Conservation (phyloP, 2,888 invertebrate genomes). For the Himalopsyche japonica region DNA sequence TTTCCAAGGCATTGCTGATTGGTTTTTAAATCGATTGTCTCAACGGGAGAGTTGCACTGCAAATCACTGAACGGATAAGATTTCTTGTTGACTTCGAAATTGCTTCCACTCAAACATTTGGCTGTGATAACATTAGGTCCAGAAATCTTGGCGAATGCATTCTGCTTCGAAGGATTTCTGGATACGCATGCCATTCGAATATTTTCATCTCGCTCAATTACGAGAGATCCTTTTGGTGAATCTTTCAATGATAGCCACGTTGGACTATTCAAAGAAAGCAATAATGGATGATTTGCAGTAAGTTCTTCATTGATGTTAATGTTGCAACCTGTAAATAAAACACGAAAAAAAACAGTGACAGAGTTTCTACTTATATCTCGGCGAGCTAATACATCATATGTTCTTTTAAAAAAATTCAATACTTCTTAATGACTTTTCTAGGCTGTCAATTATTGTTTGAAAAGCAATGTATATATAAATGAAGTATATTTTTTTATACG, state of each 20-base stretch:
- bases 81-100: constrained; percentile 38
- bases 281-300: constrained; percentile 36
- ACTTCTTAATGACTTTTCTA: too few relatives aligned
- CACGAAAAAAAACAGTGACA: too few relatives aligned
- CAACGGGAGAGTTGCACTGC: constrained; percentile 28
- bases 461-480: too few relatives aligned
- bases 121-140: constrained; percentile 28
- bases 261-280: constrained; percentile 21
- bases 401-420: too few relatives aligned
- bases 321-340: constrained; percentile 34
- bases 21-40: constrained; percentile 27
- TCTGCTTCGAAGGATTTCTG: constrained; percentile 18
- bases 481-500: too few relatives aligned
- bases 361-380: too few relatives aligned
- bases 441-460: too few relatives aligned
- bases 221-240: constrained; percentile 29
- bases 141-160: constrained; percentile 32
- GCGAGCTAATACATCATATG: too few relatives aligned
- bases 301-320: constrained; percentile 38
- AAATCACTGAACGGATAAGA: constrained; percentile 34
- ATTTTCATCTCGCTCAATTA: constrained; percentile 34
- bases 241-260: constrained; percentile 33
- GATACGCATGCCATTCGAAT: constrained; percentile 34
- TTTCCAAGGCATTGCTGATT: constrained; percentile 32
- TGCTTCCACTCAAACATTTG: constrained; percentile 39